These are phyloP conservation scores for Botrylloides violaceus DNA, from an alignment of 23 tunicate genomes.

Conservation along the genomic window DNA sequence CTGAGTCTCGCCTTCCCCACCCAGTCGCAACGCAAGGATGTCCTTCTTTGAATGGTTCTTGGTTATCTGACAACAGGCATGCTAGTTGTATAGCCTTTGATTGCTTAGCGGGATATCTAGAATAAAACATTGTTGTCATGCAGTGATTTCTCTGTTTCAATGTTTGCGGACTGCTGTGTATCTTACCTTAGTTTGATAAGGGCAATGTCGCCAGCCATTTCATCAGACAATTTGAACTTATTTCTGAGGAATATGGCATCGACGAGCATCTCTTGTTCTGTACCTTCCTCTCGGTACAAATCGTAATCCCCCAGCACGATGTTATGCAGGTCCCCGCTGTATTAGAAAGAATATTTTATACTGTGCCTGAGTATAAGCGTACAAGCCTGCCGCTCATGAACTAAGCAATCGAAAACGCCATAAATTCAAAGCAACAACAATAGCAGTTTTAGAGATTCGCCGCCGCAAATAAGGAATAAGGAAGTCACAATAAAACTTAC, in stretches of 20 bases:
- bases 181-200: slow-evolving; percentile 65
- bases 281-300: slow-evolving; percentile 40
- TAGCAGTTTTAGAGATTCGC: too few relatives aligned
- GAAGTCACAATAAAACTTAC: slow-evolving; percentile 31
- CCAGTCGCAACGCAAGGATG: slow-evolving; percentile 69
- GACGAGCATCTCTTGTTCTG: slow-evolving; percentile 58
- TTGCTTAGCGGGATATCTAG: slow-evolving; percentile 55
- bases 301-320: slow-evolving; percentile 74
- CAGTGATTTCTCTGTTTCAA: too few relatives aligned
- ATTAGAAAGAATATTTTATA: not conserved
- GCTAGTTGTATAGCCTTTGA: slow-evolving; percentile 46
- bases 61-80: slow-evolving; percentile 32
- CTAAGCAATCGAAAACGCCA: too few relatives aligned
- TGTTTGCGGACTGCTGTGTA: too few relatives aligned
- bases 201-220: slow-evolving; percentile 68
- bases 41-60: slow-evolving; percentile 43
- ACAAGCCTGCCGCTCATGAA: too few relatives aligned
- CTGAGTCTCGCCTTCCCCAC: slow-evolving; percentile 57
- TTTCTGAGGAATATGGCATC: slow-evolving; percentile 44
- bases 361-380: not conserved
- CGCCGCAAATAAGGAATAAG: too few relatives aligned
- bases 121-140: too few relatives aligned
- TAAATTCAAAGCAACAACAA: too few relatives aligned
- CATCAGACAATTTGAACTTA: slow-evolving; percentile 34
- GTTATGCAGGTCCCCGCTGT: slow-evolving; percentile 63